phyloP scores from a whole-genome alignment of 92 coral and sea anemone species.

The Siderastrea siderea region DNA sequence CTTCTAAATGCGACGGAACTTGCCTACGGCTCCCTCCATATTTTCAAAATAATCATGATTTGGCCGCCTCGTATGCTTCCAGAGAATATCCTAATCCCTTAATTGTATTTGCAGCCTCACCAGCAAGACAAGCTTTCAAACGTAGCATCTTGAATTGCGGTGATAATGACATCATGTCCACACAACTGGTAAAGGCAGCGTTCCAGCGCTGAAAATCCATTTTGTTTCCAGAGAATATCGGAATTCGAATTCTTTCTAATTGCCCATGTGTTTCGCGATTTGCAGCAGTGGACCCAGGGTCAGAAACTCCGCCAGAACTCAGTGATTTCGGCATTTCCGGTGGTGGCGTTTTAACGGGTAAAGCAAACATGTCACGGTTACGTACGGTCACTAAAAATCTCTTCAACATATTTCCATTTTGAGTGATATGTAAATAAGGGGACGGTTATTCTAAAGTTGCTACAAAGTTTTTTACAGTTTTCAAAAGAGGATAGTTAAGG shows the following conservation, averaged over 20 bases:
- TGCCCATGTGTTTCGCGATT: background rate
- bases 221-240: conserved; percentile 63
- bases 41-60: background rate
- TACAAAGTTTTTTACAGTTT: too few relatives aligned
- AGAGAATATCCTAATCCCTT: conserved; percentile 72
- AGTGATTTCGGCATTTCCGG: too few relatives aligned
- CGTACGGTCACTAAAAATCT: too few relatives aligned
- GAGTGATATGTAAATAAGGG: too few relatives aligned
- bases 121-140: conserved; percentile 57
- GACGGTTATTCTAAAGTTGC: too few relatives aligned
- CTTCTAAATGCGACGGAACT: background rate
- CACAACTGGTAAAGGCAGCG: conserved; percentile 73
- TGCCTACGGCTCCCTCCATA: background rate
- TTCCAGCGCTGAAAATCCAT: conserved; percentile 62
- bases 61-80: conserved; percentile 61
- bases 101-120: conserved; percentile 73
- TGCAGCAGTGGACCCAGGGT: too few relatives aligned
- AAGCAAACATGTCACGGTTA: too few relatives aligned
- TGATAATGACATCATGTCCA: conserved; percentile 49
- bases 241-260: background rate
- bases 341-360: too few relatives aligned
- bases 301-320: too few relatives aligned
- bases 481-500: too few relatives aligned
- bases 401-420: too few relatives aligned
- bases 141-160: conserved; percentile 83